Evolutionary conservation across 2,888 invertebrate species (phyloP).

Genomic region (Desoria tigrina): DNA sequence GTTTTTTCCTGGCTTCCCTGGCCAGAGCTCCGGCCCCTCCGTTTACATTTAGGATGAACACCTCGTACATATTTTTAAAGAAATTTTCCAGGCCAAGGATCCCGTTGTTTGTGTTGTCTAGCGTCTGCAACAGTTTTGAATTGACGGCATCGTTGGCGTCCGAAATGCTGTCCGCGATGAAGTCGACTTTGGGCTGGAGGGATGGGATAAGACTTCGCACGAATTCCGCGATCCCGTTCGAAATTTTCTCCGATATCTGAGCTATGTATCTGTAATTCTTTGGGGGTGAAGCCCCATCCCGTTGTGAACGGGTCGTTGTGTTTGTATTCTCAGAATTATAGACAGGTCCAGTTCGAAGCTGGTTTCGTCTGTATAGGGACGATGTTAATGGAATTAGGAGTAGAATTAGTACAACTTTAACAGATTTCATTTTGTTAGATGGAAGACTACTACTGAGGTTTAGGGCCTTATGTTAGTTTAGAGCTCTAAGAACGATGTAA

Average conservation of each 20-base stretch:
- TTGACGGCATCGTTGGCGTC: slow-evolving; percentile 32
- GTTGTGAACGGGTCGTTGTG: too few relatives aligned
- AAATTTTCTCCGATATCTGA: not conserved
- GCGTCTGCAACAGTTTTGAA: slow-evolving; percentile 33
- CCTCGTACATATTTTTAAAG: slow-evolving; percentile 24
- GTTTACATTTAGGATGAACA: slow-evolving; percentile 8
- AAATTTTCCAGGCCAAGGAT: slow-evolving; percentile 37
- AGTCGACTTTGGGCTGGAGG: slow-evolving; percentile 41
- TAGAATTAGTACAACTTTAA: too few relatives aligned
- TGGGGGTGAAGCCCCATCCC: too few relatives aligned
- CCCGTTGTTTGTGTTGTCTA: slow-evolving; percentile 39
- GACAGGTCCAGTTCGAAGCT: too few relatives aligned
- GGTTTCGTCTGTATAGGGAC: too few relatives aligned
- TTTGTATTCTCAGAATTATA: too few relatives aligned
- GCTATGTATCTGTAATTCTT: not conserved
- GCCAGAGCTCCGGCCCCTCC: not conserved
- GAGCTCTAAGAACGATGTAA: too few relatives aligned
- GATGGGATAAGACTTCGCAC: slow-evolving; percentile 29
- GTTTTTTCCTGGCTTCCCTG: not conserved
- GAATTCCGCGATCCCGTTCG: slow-evolving; percentile 14
- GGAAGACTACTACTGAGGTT: too few relatives aligned
- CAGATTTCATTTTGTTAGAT: too few relatives aligned
- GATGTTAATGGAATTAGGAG: too few relatives aligned
- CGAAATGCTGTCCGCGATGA: slow-evolving; percentile 39
- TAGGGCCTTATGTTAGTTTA: too few relatives aligned